phyloP scores from a whole-genome alignment of 2,113 vertebrate genomes.

The Vimba vimba region DNA sequence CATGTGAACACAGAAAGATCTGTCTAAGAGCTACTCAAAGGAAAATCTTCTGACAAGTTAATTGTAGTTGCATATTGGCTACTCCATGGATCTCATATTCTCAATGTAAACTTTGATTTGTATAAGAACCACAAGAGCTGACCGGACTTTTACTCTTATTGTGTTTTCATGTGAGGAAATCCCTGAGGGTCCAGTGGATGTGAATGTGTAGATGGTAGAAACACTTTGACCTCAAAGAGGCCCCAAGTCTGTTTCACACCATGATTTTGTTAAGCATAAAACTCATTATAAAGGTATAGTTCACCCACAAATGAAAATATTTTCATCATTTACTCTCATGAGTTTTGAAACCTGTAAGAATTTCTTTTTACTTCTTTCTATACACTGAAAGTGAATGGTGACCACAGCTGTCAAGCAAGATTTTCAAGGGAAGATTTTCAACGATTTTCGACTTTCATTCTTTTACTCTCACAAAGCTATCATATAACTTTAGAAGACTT shows the following conservation, averaged over 20 bases:
- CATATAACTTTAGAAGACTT: background rate
- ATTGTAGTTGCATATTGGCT: background rate
- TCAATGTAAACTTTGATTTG: background rate
- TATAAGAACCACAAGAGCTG: background rate
- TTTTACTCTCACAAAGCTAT: background rate
- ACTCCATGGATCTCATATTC: background rate
- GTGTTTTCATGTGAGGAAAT: constrained; percentile 36
- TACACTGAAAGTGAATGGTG: background rate
- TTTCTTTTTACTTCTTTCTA: too few species aligned
- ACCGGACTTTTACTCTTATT: background rate
- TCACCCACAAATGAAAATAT: too few species aligned
- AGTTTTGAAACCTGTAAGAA: too few species aligned
- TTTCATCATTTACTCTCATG: too few species aligned
- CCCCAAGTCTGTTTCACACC: background rate
- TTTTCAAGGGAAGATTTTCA: background rate
- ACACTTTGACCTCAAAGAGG: background rate
- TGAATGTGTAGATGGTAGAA: background rate
- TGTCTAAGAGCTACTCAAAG: constrained; percentile 7
- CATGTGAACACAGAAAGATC: background rate
- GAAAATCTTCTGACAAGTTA: background rate
- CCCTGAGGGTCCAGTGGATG: background rate
- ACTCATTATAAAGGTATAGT: too few species aligned
- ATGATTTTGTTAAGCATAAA: background rate
- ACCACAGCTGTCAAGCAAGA: background rate
- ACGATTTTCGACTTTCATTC: background rate